These are phyloP conservation scores for Pherbina coryleti DNA, from an alignment of 2,888 invertebrate species.

Conservation along the genomic window DNA sequence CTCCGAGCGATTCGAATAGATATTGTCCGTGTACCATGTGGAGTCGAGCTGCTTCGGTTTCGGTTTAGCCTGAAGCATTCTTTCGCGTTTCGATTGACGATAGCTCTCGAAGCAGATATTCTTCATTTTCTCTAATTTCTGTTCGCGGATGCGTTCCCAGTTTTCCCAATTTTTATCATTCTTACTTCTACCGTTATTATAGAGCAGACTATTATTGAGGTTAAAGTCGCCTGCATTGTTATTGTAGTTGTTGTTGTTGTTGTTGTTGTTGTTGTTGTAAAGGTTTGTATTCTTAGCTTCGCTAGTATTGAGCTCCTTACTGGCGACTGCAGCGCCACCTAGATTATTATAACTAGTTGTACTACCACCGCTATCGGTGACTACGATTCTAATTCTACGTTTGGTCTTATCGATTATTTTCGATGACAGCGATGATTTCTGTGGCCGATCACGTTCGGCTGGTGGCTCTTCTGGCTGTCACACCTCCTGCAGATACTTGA, in stretches of 20 bases:
- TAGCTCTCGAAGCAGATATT: conserved; percentile 69
- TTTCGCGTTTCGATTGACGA: conserved; percentile 68
- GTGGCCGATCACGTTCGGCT: conserved; percentile 62
- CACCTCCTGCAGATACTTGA: conserved; percentile 95
- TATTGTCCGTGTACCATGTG: conserved; percentile 70
- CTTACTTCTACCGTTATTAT: conserved; percentile 58
- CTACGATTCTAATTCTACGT: conserved; percentile 68
- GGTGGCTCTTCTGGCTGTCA: conserved; percentile 77
- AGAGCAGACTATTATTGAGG: background rate
- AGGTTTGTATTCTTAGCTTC: conserved; percentile 60
- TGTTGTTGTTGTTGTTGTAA: conserved; percentile 47
- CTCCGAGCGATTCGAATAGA: conserved; percentile 69
- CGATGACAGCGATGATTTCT: conserved; percentile 63
- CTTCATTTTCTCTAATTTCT: conserved; percentile 69
- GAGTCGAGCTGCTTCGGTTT: conserved; percentile 67
- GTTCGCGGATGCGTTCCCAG: conserved; percentile 69
- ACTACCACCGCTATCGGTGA: conserved; percentile 61
- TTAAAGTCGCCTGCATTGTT: conserved; percentile 38
- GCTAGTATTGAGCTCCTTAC: conserved; percentile 41
- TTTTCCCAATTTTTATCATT: conserved; percentile 70
- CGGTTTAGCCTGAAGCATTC: conserved; percentile 63
- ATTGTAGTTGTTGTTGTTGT: conserved; percentile 41
- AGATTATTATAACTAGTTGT: conserved; percentile 57
- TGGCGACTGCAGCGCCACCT: conserved; percentile 35
- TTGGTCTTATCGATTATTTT: conserved; percentile 66